A percentile compares a stretch with the other conserved stretches of the same genome.
Conservation (phyloP, 2,113 vertebrate species). For the Etheostoma spectabile region DNA sequence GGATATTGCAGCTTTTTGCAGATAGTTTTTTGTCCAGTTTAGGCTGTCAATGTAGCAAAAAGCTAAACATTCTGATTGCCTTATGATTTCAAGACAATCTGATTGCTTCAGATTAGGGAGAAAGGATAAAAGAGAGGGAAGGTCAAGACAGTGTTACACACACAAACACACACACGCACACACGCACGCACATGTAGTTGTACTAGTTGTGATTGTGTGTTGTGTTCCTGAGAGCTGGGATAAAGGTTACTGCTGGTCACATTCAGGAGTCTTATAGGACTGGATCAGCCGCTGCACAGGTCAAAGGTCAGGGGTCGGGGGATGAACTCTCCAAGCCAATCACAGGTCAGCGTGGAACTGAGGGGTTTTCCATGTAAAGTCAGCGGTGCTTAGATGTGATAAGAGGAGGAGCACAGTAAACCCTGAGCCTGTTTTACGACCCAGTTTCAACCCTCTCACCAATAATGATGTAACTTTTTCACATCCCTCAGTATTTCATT, state of each 20-base stretch:
- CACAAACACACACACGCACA: neutral
- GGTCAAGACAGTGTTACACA: constrained; percentile 32
- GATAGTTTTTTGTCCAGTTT: neutral
- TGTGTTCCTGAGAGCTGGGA: constrained; percentile 25
- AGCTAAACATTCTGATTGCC: constrained; percentile 21
- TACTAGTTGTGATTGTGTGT: constrained; percentile 19
- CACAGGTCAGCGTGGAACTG: constrained; percentile 56
- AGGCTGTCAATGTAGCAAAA: constrained; percentile 16
- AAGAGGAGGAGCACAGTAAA: constrained; percentile 58
- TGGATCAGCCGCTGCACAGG: constrained; percentile 68
- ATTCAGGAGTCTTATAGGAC: constrained; percentile 80
- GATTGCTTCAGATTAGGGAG: constrained; percentile 28
- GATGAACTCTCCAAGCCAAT: constrained; percentile 69
- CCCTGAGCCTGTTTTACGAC: constrained; percentile 45
- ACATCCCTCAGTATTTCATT: constrained; percentile 1
- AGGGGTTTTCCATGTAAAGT: constrained; percentile 67
- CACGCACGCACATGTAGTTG: neutral
- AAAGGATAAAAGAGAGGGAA: constrained; percentile 4
- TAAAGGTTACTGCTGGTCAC: constrained; percentile 65
- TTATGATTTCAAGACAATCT: constrained; percentile 17
- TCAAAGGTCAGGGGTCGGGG: constrained; percentile 64
- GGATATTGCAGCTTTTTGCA: neutral
- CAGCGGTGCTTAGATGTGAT: constrained; percentile 62
- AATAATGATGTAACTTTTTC: constrained; percentile 33
- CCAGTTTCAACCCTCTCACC: constrained; percentile 40